phyloP scores from a whole-genome alignment of 2,888 invertebrate species.

The Noctua comes region DNA sequence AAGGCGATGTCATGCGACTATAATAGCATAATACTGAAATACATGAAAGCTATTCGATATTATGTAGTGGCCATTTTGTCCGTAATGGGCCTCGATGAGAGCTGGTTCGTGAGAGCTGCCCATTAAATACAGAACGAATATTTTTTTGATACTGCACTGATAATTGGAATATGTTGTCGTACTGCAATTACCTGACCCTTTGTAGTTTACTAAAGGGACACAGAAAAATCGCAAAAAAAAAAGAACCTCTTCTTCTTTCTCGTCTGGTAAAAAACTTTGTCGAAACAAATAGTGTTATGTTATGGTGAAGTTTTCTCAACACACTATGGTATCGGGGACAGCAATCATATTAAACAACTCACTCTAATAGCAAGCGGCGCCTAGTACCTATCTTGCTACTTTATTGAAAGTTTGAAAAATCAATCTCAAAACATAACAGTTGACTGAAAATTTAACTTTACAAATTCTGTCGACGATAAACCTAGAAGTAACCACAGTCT shows the following conservation, averaged over 20 bases:
- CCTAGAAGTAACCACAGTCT: neutral
- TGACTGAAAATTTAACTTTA: neutral
- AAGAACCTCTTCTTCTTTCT: no score
- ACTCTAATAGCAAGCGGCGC: neutral
- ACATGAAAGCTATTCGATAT: constrained; percentile 11
- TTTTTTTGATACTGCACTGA: neutral
- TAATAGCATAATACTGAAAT: neutral
- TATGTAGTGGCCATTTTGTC: constrained; percentile 1
- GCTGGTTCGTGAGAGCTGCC: constrained; percentile 8
- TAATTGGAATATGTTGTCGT: neutral
- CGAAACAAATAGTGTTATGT: neutral
- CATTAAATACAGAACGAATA: constrained; percentile 19
- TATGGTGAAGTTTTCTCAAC: constrained; percentile 1
- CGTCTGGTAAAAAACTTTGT: neutral
- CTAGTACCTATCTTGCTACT: neutral
- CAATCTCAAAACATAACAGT: neutral
- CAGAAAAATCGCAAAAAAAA: no score
- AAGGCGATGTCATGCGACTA: neutral
- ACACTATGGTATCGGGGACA: neutral
- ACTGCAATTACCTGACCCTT: neutral
- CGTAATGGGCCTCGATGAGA: constrained; percentile 24
- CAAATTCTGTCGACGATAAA: neutral
- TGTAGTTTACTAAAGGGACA: neutral
- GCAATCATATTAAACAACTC: neutral
- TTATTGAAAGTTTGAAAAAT: neutral